These are phyloP conservation scores for Mythimna pallens DNA, from an alignment of 2,888 invertebrate genomes.

Conservation along the genomic window DNA sequence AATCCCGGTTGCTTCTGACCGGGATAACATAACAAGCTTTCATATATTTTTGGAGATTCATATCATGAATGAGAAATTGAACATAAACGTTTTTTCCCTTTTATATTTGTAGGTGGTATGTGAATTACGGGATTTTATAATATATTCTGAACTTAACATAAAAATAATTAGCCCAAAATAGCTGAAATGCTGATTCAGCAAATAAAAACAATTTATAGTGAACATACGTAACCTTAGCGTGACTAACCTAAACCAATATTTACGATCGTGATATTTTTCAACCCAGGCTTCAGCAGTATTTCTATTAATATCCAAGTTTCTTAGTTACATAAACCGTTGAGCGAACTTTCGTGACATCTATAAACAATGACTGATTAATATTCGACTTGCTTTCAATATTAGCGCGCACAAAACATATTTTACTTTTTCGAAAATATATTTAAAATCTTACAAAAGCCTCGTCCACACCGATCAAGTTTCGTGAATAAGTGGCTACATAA, in stretches of 20 bases:
- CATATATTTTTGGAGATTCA: constrained; percentile 24
- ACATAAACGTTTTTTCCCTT: constrained; percentile 32
- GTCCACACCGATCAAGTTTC: background rate
- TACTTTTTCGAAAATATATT: background rate
- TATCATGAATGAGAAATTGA: constrained; percentile 41
- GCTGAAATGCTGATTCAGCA: background rate
- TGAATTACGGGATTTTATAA: background rate
- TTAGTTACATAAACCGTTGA: constrained; percentile 17
- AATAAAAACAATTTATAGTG: constrained; percentile 5
- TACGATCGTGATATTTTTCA: constrained; percentile 26
- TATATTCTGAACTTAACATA: background rate
- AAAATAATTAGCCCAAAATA: constrained; percentile 21
- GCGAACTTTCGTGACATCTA: constrained; percentile 3
- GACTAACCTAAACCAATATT: constrained; percentile 41
- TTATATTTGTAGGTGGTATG: background rate
- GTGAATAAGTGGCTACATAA: background rate
- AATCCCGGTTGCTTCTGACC: constrained; percentile 30
- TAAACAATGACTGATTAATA: background rate
- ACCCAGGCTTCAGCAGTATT: constrained; percentile 8
- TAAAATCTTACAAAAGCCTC: background rate
- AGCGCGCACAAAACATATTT: background rate
- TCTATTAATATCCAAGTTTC: constrained; percentile 25
- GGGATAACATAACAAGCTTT: constrained; percentile 44
- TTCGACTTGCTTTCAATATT: background rate
- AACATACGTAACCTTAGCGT: constrained; percentile 42